phyloP scores from a whole-genome alignment of 2,888 invertebrate genomes.

The Stratiomys singularior region DNA sequence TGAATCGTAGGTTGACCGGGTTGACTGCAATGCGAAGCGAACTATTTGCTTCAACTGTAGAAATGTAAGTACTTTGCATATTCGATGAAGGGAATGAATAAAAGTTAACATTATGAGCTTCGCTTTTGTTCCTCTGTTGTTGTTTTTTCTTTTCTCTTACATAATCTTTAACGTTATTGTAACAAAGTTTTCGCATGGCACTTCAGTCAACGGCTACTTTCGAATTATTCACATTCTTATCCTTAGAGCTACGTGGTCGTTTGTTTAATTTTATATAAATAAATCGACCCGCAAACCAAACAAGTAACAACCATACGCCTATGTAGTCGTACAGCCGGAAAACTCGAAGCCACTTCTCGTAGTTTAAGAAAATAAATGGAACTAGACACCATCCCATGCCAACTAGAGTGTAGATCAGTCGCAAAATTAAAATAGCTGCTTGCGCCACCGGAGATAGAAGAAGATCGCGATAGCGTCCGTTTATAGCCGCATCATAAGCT shows the following conservation, averaged over 20 bases:
- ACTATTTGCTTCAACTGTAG: too few species aligned
- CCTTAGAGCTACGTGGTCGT: background rate
- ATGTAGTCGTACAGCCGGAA: slow-evolving; percentile 74
- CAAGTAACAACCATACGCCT: slow-evolving; percentile 74
- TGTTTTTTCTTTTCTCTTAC: background rate
- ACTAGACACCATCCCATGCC: slow-evolving; percentile 86
- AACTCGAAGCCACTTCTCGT: slow-evolving; percentile 74
- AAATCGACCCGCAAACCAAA: slow-evolving; percentile 67
- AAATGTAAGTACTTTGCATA: too few species aligned
- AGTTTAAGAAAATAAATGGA: slow-evolving; percentile 79
- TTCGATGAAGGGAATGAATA: too few species aligned
- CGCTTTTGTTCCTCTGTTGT: background rate
- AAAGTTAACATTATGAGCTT: too few species aligned
- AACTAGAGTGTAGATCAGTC: slow-evolving; percentile 79
- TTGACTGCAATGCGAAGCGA: too few species aligned
- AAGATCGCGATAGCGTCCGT: slow-evolving; percentile 55
- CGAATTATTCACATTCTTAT: background rate
- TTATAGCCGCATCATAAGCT: background rate
- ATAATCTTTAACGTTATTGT: background rate
- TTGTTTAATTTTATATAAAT: slow-evolving; percentile 47
- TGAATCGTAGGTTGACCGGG: too few species aligned
- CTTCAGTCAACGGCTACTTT: background rate
- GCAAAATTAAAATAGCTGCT: slow-evolving; percentile 68
- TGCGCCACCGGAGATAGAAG: slow-evolving; percentile 65
- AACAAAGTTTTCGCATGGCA: background rate